These are phyloP conservation scores for Chrysolina americana DNA, from an alignment of 2,888 invertebrate species.

Conservation along the genomic window DNA sequence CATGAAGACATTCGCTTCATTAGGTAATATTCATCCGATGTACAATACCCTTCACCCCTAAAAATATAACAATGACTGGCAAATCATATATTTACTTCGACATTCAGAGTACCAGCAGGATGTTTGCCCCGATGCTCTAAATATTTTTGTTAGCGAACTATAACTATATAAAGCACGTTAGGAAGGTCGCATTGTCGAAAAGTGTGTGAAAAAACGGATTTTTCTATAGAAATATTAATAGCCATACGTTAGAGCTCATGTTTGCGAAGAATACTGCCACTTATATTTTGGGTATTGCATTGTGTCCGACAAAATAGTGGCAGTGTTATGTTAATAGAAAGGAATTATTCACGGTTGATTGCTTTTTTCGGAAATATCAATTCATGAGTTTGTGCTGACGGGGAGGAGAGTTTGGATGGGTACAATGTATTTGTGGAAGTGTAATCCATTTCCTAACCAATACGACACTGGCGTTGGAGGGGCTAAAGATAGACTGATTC, in stretches of 20 bases:
- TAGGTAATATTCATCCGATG: slow-evolving; percentile 42
- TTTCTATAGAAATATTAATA: slow-evolving; percentile 60
- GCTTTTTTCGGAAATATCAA: slow-evolving; percentile 38
- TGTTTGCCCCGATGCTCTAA: slow-evolving; percentile 63
- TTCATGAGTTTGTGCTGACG: slow-evolving; percentile 31
- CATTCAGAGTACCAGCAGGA: slow-evolving; percentile 60
- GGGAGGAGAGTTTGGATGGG: slow-evolving; percentile 20
- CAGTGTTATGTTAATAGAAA: slow-evolving; percentile 46
- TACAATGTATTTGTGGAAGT: slow-evolving; percentile 19
- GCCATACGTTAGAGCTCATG: slow-evolving; percentile 53
- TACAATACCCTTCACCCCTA: slow-evolving; percentile 52
- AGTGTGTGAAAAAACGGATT: slow-evolving; percentile 61
- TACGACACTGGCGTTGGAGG: background rate
- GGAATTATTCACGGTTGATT: slow-evolving; percentile 41
- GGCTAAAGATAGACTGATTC: background rate
- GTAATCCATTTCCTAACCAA: slow-evolving; percentile 13
- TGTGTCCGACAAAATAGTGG: slow-evolving; percentile 48
- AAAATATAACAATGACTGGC: slow-evolving; percentile 52
- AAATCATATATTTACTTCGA: slow-evolving; percentile 55
- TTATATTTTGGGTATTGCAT: slow-evolving; percentile 59
- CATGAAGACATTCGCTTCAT: slow-evolving; percentile 51
- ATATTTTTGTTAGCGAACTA: slow-evolving; percentile 61
- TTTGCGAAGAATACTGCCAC: slow-evolving; percentile 57
- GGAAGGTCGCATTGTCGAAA: slow-evolving; percentile 58
- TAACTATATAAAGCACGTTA: slow-evolving; percentile 58